Evolutionary conservation across 2,888 invertebrate species (phyloP).

Genomic region (Lamellibrachia satsuma): DNA sequence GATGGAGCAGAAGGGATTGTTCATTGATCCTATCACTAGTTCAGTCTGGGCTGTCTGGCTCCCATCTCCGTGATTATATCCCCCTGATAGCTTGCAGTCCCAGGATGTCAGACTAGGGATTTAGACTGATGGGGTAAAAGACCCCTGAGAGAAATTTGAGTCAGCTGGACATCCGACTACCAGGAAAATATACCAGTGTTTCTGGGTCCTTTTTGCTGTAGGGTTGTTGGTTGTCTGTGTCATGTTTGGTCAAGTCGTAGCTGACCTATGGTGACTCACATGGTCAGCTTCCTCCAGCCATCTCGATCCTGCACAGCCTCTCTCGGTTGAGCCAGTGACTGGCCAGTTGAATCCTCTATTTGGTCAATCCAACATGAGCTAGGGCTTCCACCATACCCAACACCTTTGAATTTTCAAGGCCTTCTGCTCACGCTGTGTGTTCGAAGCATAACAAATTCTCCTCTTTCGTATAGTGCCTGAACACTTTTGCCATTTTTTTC

Average conservation of each 20-base stretch:
- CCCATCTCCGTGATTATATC: not conserved
- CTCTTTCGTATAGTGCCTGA: no score
- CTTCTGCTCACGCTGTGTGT: no score
- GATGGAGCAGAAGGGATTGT: not conserved
- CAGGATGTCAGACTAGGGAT: not conserved
- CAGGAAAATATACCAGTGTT: not conserved
- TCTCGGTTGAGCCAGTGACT: no score
- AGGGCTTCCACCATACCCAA: no score
- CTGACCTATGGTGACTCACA: not conserved
- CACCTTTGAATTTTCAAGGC: no score
- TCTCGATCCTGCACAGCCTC: no score
- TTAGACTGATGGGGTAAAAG: not conserved
- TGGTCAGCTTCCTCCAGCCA: not conserved
- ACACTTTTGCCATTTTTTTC: no score
- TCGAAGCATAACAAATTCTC: no score
- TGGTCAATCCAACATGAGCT: no score
- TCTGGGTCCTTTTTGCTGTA: not conserved
- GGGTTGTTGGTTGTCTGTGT: not conserved
- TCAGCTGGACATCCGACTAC: not conserved
- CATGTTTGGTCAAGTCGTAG: not conserved
- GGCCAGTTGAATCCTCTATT: no score
- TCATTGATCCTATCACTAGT: not conserved
- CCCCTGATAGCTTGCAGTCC: not conserved
- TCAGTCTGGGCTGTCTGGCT: not conserved
- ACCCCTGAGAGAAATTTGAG: not conserved